These are phyloP conservation scores for Hermaeophaga mercurialis DNA, from an alignment of 2,888 invertebrate genomes.

Conservation along the genomic window DNA sequence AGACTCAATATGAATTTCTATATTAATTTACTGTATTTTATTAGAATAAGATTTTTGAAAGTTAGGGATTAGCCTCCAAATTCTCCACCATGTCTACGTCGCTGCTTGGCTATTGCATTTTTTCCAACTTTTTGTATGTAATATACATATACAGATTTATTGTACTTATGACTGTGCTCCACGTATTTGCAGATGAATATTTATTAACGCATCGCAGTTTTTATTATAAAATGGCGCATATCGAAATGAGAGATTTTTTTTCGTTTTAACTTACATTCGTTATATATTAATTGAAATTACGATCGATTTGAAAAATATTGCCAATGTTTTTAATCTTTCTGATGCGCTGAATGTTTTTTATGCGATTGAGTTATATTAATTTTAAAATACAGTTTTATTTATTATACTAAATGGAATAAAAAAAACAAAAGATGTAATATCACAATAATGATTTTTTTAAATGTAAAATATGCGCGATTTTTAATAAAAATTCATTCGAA, in stretches of 20 bases:
- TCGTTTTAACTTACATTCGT: slow-evolving; percentile 39
- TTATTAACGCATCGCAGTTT: slow-evolving; percentile 49
- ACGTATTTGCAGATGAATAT: slow-evolving; percentile 52
- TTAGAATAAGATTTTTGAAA: too few species aligned
- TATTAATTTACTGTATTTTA: too few species aligned
- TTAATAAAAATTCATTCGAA: too few species aligned
- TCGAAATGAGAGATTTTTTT: slow-evolving; percentile 46
- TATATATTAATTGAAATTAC: slow-evolving; percentile 42
- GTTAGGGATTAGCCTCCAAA: too few species aligned
- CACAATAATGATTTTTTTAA: slow-evolving; percentile 8
- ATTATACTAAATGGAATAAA: slow-evolving; percentile 9
- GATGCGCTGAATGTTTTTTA: slow-evolving; percentile 33
- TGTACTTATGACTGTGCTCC: slow-evolving; percentile 50
- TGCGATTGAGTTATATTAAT: slow-evolving; percentile 27
- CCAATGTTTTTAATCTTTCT: slow-evolving; percentile 35
- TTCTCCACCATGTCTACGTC: neutral
- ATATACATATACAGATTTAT: slow-evolving; percentile 49
- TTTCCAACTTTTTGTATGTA: slow-evolving; percentile 46
- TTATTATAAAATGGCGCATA: slow-evolving; percentile 49
- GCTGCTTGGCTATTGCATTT: slow-evolving; percentile 37
- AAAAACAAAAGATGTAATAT: slow-evolving; percentile 7
- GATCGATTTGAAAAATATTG: slow-evolving; percentile 32
- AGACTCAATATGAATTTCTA: too few species aligned
- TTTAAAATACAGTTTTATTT: slow-evolving; percentile 19
- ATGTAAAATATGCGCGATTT: too few species aligned